Conservation (phyloP, 2,888 invertebrate species). For the Hemistola chrysoprasaria region DNA sequence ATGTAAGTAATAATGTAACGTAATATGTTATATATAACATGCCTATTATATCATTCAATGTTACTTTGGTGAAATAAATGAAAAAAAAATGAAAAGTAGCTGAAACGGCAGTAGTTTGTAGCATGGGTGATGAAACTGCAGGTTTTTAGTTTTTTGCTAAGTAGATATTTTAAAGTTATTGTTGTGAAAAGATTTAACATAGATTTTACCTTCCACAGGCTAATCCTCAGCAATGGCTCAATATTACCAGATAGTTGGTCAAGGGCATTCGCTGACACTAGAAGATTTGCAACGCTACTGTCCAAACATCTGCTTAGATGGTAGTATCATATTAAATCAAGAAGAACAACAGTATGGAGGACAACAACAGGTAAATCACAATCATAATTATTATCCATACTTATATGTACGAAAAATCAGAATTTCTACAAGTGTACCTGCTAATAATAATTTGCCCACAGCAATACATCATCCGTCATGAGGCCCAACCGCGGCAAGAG, state of each 20-base stretch:
- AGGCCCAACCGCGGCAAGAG: constrained; percentile 58
- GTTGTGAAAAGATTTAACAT: too few species aligned
- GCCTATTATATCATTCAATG: too few species aligned
- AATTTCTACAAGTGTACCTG: background rate
- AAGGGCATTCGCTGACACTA: constrained; percentile 75
- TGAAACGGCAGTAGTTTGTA: too few species aligned
- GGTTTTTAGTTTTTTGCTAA: too few species aligned
- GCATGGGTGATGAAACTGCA: too few species aligned
- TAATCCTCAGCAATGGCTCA: constrained; percentile 84
- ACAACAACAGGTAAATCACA: constrained; percentile 65
- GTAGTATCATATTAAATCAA: constrained; percentile 73
- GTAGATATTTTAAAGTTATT: too few species aligned
- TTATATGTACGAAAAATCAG: too few species aligned
- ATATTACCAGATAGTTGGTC: constrained; percentile 85
- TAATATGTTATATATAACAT: too few species aligned
- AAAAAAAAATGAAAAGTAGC: too few species aligned
- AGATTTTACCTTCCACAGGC: constrained; percentile 45
- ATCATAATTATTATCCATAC: constrained; percentile 1
- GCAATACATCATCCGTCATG: constrained; percentile 76
- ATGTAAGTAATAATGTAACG: too few species aligned
- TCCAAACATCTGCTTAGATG: constrained; percentile 82
- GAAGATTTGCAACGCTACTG: constrained; percentile 85
- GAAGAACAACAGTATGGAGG: constrained; percentile 75
- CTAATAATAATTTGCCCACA: constrained; percentile 51
- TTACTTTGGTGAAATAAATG: too few species aligned